A percentile compares a stretch with the other conserved stretches of the same genome.
Evolutionary conservation across 2,113 vertebrate species (phyloP).

Genomic region (Oostethus manadensis): DNA sequence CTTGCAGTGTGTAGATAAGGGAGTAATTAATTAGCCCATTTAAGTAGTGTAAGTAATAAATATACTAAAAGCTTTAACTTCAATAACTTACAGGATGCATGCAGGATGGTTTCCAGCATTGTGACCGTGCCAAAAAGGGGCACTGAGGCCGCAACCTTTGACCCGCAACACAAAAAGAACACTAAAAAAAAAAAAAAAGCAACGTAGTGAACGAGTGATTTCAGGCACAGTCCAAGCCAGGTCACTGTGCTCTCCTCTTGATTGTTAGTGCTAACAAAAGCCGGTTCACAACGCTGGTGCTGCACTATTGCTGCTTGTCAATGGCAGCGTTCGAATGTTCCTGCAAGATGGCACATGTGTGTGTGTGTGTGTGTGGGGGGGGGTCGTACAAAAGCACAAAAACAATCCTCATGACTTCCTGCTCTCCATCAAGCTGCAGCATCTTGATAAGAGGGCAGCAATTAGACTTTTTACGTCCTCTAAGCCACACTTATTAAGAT

Average conservation of each 20-base stretch:
- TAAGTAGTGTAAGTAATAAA: too few relatives aligned
- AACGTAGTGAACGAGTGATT: constrained; percentile 40
- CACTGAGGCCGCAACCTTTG: constrained; percentile 31
- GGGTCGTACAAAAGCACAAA: not conserved
- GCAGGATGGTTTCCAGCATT: constrained; percentile 8
- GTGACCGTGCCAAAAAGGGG: constrained; percentile 27
- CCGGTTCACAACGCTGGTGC: constrained; percentile 47
- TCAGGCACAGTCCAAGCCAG: constrained; percentile 69
- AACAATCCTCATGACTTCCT: constrained; percentile 5
- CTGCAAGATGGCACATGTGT: constrained; percentile 60
- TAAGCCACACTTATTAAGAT: constrained; percentile 23
- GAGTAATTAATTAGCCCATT: too few relatives aligned
- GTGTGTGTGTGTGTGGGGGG: not conserved
- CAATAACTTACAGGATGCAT: not conserved
- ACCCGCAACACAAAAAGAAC: constrained; percentile 10
- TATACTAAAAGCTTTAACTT: too few relatives aligned
- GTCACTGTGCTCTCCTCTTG: constrained; percentile 51
- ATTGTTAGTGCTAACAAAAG: constrained; percentile 71
- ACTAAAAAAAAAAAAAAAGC: constrained; percentile 27
- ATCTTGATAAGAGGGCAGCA: constrained; percentile 6
- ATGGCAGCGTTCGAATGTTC: constrained; percentile 62
- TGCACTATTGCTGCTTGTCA: constrained; percentile 54
- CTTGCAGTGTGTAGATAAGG: too few relatives aligned
- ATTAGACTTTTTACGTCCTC: too few relatives aligned
- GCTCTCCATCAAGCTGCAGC: constrained; percentile 24